A percentile compares a stretch with the other conserved stretches of the same genome.
phyloP scores from a whole-genome alignment of 2,113 vertebrate genomes.

The Myiozetetes cayanensis region DNA sequence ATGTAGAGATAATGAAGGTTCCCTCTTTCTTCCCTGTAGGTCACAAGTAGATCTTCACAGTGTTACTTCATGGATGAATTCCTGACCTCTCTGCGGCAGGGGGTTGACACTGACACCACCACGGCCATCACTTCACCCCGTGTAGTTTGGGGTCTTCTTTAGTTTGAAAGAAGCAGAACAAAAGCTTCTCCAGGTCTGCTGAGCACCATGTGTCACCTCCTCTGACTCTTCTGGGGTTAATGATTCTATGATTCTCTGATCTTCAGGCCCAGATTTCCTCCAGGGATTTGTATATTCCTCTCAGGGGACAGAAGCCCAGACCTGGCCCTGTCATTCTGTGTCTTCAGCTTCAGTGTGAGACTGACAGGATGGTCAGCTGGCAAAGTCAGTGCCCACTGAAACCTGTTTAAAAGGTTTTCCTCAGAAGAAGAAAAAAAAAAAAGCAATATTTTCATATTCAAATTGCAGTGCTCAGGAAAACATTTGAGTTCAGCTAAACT shows the following conservation, averaged over 20 bases:
- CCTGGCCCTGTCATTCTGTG: fast-evolving
- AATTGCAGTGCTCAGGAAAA: background rate
- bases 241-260: background rate
- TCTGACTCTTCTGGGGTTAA: background rate
- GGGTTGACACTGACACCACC: background rate
- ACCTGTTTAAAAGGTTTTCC: background rate
- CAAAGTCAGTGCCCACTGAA: background rate
- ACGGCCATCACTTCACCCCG: background rate
- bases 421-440: background rate
- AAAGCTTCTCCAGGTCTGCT: background rate
- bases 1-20: background rate
- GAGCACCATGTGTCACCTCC: background rate
- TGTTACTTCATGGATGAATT: background rate
- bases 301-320: background rate
- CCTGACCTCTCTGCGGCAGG: background rate
- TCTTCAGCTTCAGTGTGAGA: background rate
- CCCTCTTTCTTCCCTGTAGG: background rate
- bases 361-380: background rate
- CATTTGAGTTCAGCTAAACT: background rate
- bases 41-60: background rate
- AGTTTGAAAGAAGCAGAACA: background rate
- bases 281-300: background rate
- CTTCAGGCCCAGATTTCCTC: background rate
- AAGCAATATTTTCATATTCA: background rate
- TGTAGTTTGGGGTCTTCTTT: background rate